Percentiles rank a stretch among this genome's conserved stretches.
Evolutionary conservation across 2,888 invertebrate species (phyloP).

Genomic region (Trissoscelio sp.): DNA sequence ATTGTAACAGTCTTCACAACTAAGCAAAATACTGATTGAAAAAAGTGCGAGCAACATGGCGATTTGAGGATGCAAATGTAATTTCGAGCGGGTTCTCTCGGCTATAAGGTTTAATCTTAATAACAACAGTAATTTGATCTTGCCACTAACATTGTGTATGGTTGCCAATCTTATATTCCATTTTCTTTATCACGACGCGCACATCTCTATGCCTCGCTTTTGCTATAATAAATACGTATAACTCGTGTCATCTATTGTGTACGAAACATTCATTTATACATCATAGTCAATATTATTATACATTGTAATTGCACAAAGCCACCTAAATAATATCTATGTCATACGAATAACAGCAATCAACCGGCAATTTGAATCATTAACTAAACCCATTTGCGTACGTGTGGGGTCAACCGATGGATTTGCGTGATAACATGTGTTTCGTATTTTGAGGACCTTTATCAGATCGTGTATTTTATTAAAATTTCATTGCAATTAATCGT

Average conservation of each 20-base stretch:
- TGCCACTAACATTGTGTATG: slow-evolving; percentile 69
- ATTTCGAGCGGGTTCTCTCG: slow-evolving; percentile 66
- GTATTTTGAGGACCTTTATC: slow-evolving; percentile 15
- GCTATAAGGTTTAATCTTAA: slow-evolving; percentile 58
- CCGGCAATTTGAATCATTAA: slow-evolving; percentile 43
- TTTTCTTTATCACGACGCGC: slow-evolving; percentile 63
- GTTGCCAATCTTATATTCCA: slow-evolving; percentile 67
- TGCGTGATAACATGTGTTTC: slow-evolving; percentile 14
- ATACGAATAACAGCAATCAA: slow-evolving; percentile 38
- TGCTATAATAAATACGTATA: slow-evolving; percentile 69
- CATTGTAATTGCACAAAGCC: slow-evolving; percentile 66
- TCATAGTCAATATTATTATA: slow-evolving; percentile 64
- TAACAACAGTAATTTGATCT: slow-evolving; percentile 68
- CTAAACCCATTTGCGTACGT: slow-evolving; percentile 33
- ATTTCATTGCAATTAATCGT: slow-evolving; percentile 7
- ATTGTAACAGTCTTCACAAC: slow-evolving; percentile 47
- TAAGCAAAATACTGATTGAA: slow-evolving; percentile 59
- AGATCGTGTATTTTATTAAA: neutral
- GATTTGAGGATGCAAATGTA: slow-evolving; percentile 66
- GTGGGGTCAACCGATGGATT: slow-evolving; percentile 16
- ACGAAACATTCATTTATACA: slow-evolving; percentile 68
- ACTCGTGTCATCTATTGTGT: slow-evolving; percentile 66
- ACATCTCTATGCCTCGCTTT: slow-evolving; percentile 68
- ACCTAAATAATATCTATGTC: slow-evolving; percentile 50
- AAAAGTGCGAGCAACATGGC: slow-evolving; percentile 67